A percentile compares a stretch with the other conserved stretches of the same genome.
These are phyloP conservation scores for Melanocharis versteri DNA, from an alignment of 2,113 vertebrate genomes.

Conservation along the genomic window DNA sequence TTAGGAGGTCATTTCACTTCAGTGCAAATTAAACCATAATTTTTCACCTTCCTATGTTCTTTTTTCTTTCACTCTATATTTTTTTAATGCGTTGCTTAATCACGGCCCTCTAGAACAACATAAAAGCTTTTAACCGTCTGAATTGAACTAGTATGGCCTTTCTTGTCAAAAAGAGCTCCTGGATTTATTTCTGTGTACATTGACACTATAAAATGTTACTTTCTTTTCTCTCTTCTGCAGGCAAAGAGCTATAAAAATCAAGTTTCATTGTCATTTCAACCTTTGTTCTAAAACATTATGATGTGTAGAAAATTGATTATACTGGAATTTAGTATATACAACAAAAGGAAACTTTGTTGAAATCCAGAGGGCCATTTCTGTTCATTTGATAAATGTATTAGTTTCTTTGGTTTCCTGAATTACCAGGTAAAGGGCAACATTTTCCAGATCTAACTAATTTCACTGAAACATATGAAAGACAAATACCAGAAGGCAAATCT, in stretches of 20 bases:
- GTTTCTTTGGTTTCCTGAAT: conserved; percentile 73
- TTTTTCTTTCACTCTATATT: background rate
- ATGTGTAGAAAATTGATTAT: conserved; percentile 65
- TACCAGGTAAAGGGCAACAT: conserved; percentile 72
- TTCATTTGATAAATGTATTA: conserved; percentile 71
- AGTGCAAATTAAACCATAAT: background rate
- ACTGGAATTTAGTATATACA: conserved; percentile 30
- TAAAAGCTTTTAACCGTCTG: background rate
- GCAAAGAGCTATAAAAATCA: conserved; percentile 32
- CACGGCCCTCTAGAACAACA: background rate
- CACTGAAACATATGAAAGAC: conserved; percentile 69
- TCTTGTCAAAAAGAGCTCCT: conserved; percentile 21
- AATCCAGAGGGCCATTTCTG: conserved; percentile 53
- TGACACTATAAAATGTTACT: conserved; percentile 28
- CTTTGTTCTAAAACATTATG: conserved; percentile 50
- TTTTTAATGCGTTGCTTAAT: background rate
- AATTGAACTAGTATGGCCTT: conserved; percentile 1
- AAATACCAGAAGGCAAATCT: conserved; percentile 71
- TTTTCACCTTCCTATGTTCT: background rate
- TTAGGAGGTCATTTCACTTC: background rate
- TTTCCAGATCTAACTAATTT: conserved; percentile 74
- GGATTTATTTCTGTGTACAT: conserved; percentile 49
- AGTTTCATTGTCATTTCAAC: conserved; percentile 43
- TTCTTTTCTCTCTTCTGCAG: conserved; percentile 24
- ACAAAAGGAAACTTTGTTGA: conserved; percentile 57